Conservation (phyloP, 2,888 invertebrate species). For the Lasius fuliginosus region DNA sequence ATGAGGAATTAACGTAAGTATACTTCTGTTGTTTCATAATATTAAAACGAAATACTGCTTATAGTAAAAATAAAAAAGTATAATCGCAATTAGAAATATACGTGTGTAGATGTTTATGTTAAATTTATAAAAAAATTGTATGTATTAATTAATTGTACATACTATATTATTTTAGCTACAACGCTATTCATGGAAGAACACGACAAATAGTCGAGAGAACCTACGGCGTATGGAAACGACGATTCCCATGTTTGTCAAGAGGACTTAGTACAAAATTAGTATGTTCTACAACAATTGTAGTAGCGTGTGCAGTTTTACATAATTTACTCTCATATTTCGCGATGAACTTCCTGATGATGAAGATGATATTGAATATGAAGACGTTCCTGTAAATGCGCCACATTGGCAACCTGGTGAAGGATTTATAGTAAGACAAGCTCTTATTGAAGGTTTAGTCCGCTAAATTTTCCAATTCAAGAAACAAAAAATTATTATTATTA, state of each 20-base stretch:
- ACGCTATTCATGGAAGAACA: conserved; percentile 60
- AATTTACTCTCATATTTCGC: conserved; percentile 62
- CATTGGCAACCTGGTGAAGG: conserved; percentile 16
- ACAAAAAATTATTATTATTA: too few species aligned
- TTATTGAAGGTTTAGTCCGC: background rate
- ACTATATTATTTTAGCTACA: conserved; percentile 18
- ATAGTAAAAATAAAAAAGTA: too few species aligned
- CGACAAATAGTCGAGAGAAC: conserved; percentile 64
- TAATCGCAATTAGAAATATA: too few species aligned
- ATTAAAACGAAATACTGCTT: too few species aligned
- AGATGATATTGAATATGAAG: conserved; percentile 28
- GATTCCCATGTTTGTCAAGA: conserved; percentile 20
- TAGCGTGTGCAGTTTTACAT: conserved; percentile 67
- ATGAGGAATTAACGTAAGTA: conserved; percentile 47
- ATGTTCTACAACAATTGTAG: conserved; percentile 62
- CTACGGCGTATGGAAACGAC: conserved; percentile 62
- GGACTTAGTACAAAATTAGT: conserved; percentile 56
- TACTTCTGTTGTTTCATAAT: too few species aligned
- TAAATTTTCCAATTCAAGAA: background rate
- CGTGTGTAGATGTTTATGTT: too few species aligned
- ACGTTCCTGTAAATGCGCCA: conserved; percentile 23
- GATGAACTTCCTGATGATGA: conserved; percentile 61
- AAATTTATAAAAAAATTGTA: too few species aligned
- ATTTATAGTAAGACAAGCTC: background rate
- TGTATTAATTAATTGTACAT: too few species aligned